Percentiles rank a stretch among this genome's conserved stretches.
Conservation (phyloP, 2,113 vertebrate species). For the Rhynchopsitta pachyrhyncha region DNA sequence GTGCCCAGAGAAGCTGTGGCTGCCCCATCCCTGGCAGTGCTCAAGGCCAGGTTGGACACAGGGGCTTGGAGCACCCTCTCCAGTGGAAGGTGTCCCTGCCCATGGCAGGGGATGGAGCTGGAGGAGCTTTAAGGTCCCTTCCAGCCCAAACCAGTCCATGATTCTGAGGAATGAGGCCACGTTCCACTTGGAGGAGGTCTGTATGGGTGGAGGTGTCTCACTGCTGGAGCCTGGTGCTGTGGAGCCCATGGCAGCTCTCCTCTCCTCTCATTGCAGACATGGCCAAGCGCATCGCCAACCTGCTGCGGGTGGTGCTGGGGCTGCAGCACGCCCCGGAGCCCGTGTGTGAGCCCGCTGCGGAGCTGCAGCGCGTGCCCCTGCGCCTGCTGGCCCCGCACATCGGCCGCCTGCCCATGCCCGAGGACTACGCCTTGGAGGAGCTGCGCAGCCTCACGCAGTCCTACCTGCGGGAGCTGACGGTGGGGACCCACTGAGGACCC, state of each 20-base stretch:
- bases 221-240: not conserved
- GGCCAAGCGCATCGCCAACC: constrained; percentile 93
- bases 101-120: rapidly evolving
- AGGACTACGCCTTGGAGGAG: constrained; percentile 95
- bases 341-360: not conserved
- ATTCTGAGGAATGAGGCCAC: not conserved
- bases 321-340: constrained; percentile 82
- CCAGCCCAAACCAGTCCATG: not conserved
- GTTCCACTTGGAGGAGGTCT: not conserved
- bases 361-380: constrained; percentile 76
- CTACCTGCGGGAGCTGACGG: constrained; percentile 86
- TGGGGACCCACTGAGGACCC: constrained; percentile 72
- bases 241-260: rapidly evolving
- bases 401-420: constrained; percentile 90
- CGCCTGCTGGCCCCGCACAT: constrained; percentile 87
- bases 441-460: constrained; percentile 89
- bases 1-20: too few species aligned
- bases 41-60: too few species aligned
- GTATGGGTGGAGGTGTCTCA: rapidly evolving
- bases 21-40: too few species aligned
- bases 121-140: not conserved
- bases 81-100: not conserved
- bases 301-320: constrained; percentile 88
- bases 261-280: constrained; percentile 79
- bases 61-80: too few species aligned